phyloP scores from a whole-genome alignment of 2,113 vertebrate genomes.

The Merops nubicus region DNA sequence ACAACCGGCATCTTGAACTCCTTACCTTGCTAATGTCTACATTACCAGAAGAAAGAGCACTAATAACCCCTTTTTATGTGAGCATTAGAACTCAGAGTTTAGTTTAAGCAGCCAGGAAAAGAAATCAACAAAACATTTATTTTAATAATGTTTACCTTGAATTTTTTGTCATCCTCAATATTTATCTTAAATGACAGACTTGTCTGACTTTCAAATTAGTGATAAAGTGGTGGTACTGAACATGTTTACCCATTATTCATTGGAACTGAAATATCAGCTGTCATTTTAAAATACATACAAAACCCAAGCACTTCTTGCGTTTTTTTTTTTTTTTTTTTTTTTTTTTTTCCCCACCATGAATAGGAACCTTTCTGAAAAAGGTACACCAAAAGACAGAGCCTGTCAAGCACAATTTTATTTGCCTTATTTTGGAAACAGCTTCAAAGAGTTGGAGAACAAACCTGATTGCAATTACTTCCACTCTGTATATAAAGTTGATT shows the following conservation, averaged over 20 bases:
- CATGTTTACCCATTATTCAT: background rate
- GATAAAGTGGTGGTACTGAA: background rate
- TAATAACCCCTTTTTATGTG: background rate
- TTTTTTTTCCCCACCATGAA: background rate
- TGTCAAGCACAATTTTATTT: background rate
- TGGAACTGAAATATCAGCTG: background rate
- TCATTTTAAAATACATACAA: background rate
- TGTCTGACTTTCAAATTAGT: background rate
- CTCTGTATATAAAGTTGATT: conserved; percentile 33
- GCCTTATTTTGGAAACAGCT: conserved; percentile 22
- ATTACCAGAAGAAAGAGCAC: conserved; percentile 15
- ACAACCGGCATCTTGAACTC: conserved; percentile 31
- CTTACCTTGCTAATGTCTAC: conserved; percentile 26
- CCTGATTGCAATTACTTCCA: conserved; percentile 53
- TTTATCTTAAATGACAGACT: background rate
- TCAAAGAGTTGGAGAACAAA: conserved; percentile 44
- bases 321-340: background rate
- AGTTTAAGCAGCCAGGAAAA: background rate
- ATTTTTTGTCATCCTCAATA: background rate
- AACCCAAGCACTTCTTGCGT: background rate
- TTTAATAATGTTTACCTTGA: background rate
- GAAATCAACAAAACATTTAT: background rate
- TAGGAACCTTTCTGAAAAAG: background rate
- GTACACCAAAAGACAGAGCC: background rate
- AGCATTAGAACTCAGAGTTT: conserved; percentile 12